These are phyloP conservation scores for Orthonevra nobilis DNA, from an alignment of 2,888 invertebrate species.

Conservation along the genomic window DNA sequence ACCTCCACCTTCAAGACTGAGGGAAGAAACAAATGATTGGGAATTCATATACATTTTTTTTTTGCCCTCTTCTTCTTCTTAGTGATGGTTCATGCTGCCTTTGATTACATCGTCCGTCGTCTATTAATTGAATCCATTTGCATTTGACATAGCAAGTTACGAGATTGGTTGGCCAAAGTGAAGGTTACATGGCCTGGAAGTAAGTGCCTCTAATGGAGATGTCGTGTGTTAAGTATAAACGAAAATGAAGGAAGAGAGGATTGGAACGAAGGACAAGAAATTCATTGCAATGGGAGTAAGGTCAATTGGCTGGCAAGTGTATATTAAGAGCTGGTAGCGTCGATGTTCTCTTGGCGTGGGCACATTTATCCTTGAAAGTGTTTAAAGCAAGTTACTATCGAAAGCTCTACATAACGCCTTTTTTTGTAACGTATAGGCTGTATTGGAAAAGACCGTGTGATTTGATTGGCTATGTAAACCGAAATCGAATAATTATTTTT, in stretches of 20 bases:
- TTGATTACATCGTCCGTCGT: conserved; percentile 49
- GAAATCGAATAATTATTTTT: too few species aligned
- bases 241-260: conserved; percentile 12
- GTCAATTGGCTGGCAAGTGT: conserved; percentile 8
- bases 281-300: conserved; percentile 20
- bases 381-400: too few species aligned
- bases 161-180: conserved; percentile 27
- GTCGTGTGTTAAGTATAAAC: conserved; percentile 50
- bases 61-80: conserved; percentile 45
- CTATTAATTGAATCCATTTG: conserved; percentile 65
- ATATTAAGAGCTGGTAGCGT: too few species aligned
- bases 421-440: too few species aligned
- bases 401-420: too few species aligned
- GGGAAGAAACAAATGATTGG: conserved; percentile 15
- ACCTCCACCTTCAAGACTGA: background rate
- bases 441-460: too few species aligned
- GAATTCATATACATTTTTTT: too few species aligned
- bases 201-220: conserved; percentile 52
- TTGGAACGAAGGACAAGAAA: conserved; percentile 19
- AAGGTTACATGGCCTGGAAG: conserved; percentile 27
- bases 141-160: conserved; percentile 32
- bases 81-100: conserved; percentile 51
- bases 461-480: too few species aligned
- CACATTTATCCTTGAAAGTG: too few species aligned
- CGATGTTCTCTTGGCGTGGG: too few species aligned